Evolutionary conservation across 2,797 vertebrate genomes (phyloP), one percentile per base, ranked within the genome.

Genomic region (Distichodus sexfasciatus): DNA sequence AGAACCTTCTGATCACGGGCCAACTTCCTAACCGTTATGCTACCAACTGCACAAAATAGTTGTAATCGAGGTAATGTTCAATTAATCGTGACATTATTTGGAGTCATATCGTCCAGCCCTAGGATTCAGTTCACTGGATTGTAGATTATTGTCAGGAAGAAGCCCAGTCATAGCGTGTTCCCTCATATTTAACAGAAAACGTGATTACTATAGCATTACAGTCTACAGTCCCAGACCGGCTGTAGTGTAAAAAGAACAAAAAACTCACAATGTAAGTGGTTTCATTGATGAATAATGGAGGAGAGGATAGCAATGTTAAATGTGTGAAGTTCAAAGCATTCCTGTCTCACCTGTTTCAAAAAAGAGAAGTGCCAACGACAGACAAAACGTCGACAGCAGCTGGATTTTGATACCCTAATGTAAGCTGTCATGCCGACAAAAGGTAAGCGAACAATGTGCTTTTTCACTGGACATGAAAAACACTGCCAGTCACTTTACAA

Each of bases 361-460:
- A 9, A 47, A 55, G 15, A 35, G 21, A 50, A 44, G 31, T 33
- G 17, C 31, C n/a, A 58, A 38, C 44, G 48, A 53, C 35, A 35
- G 62, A 70, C 55, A 51, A 55, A 69, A 47, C 15, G 43, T 33
- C 24, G 46, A 24, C 29, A 47, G 31, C 57, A 60, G 35, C 21
- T 28, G n/a, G 26, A 19, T 38, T 62, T 29, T 67, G 43, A 43
- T 72, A 47, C 14, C 29, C 38, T 60, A 68, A 64, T 78, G 48
- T 62, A 67, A 55, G 35, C 57, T 77, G 71, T 70, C 66, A 66
- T 35, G 40, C 17, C 35, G 11, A 38, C 50, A 48, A 65, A 38
- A 55, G 54, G n/a, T 48, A 71, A 26, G 47, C 29, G 46, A 61
- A 70, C 57, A 73, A 38, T 38, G 38, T 55, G 48, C 55, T 28